These are phyloP conservation scores for Mus pahari DNA, from an alignment of 2,113 vertebrate genomes.

Conservation along the genomic window DNA sequence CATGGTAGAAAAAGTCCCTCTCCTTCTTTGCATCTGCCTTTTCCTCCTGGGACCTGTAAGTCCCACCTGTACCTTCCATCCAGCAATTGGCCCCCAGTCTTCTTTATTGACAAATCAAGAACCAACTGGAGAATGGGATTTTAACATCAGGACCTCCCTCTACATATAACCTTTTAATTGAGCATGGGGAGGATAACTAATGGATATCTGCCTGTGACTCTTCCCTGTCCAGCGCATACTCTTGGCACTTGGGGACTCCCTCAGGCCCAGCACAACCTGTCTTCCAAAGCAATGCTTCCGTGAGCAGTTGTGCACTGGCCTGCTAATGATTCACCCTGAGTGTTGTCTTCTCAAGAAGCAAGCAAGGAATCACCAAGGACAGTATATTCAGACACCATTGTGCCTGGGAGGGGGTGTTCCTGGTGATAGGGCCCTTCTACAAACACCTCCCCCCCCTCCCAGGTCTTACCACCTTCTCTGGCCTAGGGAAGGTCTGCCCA, in stretches of 20 bases:
- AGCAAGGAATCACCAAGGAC: neutral
- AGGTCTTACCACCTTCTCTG: neutral
- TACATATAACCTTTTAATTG: neutral
- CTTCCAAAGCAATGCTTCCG: neutral
- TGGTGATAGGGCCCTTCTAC: neutral
- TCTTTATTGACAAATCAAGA: no score
- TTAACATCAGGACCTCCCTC: no score
- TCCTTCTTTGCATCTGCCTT: no score
- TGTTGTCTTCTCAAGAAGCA: neutral
- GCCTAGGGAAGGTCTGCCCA: neutral
- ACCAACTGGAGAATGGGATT: no score
- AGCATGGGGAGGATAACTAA: neutral
- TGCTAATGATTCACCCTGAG: slow-evolving; percentile 14
- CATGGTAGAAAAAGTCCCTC: no score
- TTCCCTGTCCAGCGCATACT: neutral
- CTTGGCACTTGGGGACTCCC: neutral
- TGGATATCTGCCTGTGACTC: neutral
- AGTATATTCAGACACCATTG: neutral
- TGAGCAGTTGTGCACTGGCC: neutral
- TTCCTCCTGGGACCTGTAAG: no score
- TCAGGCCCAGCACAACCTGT: neutral
- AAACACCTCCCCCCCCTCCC: no score
- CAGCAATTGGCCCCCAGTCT: no score
- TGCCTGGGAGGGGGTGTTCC: neutral
- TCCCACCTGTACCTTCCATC: no score